Base-by-base conservation (phyloP, 2,888 invertebrate genomes). In the Athripsodes cinereus region DNA sequence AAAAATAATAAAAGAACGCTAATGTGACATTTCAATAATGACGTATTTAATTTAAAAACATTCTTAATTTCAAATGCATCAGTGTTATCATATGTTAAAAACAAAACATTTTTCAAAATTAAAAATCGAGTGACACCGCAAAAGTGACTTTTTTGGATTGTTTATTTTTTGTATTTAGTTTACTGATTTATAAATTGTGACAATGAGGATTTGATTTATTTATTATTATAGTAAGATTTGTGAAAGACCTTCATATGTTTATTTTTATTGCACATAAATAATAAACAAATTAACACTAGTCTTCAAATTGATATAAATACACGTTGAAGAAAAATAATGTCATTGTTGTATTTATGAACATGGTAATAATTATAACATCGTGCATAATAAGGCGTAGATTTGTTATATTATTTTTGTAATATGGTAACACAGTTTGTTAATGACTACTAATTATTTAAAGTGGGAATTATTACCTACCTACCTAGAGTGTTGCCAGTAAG, bases 401-500 rank as follows among this genome's bases (percentile, higher is more conserved):
- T 31, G 31, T 31, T 31, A 8, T 31, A 40, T 40, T 40, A 40
- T 40, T 40, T 8, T 40, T 31, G 31, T 40, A n/a, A 13, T 40
- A 40, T 47, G 40, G 50, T 50, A 49, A 55, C 55, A 48, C 55
- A 51, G 56, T 52, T 19, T 58, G 59, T 61, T 63, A 63, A 61
- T 61, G 57, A 63, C 55, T 22, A 47, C 61, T 63, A 63, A 63
- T 62, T 58, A 50, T 50, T 55, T 58, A 58, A 40, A n/a, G 40
- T 40, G 13, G 40, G 40, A n/a, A n/a, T n/a, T n/a, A n/a, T n/a
- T 40, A 40, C 26, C 26, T 26, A 26, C 10, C 5, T 26, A 62
- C 56, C 60, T 62, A 62, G 58, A 11, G 18, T n/a, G 44, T 44
- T 8, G 44, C 5, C 26, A 26, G 5, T 26, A n/a, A n/a, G n/a